A percentile compares a stretch with the other conserved stretches of the same genome.
Conservation (phyloP, 1,140 invertebrate species). For the Caenorhabditis remanei region DNA sequence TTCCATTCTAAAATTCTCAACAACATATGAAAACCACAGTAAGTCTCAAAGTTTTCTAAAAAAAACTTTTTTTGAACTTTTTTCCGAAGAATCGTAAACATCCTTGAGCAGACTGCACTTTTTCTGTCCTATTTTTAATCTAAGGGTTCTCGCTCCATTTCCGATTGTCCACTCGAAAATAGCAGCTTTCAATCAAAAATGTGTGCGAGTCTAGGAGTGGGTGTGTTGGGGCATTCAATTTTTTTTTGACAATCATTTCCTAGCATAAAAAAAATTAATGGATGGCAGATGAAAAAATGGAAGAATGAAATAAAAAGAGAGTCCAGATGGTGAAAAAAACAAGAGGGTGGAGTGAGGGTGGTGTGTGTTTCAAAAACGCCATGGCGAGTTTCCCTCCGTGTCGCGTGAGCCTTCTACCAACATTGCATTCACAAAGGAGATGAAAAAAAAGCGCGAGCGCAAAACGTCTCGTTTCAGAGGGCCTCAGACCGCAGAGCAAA, state of each 20-base stretch:
- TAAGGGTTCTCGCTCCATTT: neutral
- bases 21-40: too few species aligned
- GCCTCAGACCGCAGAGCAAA: neutral
- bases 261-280: slow-evolving; percentile 38
- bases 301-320: neutral
- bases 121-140: slow-evolving; percentile 3
- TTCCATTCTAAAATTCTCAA: too few species aligned
- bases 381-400: neutral
- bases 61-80: too few species aligned
- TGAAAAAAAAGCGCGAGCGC: neutral
- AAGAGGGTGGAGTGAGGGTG: neutral
- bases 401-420: neutral
- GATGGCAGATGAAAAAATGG: slow-evolving; percentile 6
- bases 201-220: neutral
- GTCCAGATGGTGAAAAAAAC: neutral
- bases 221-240: neutral
- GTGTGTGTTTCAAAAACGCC: slow-evolving; percentile 45
- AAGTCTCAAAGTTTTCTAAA: too few species aligned
- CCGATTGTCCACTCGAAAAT: neutral
- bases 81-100: too few species aligned
- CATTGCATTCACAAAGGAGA: neutral
- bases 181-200: slow-evolving; percentile 28
- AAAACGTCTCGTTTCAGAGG: neutral
- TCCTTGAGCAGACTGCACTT: too few species aligned
- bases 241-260: neutral